Base-by-base conservation (phyloP, 2,797 vertebrate genomes). In the Danio kyathit region DNA sequence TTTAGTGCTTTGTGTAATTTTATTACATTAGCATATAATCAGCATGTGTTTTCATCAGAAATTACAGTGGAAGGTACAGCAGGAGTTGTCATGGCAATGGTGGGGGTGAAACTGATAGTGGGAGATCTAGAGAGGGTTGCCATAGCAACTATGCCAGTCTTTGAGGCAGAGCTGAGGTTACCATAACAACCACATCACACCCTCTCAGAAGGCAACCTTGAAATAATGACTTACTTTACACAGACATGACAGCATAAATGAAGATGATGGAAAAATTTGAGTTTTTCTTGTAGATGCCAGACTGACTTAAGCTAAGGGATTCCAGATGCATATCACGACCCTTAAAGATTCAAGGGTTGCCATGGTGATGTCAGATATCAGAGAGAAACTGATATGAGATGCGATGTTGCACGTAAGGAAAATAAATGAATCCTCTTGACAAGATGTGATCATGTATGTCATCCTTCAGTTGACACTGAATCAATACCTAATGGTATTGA, bases 161-260 rank as follows among this genome's bases (percentile, higher is more conserved):
- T 69, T 71, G 54, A 70, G 44, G 51, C 76, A 41, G 69, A 79
- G 21, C n/a, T 48, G 48, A 54, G 49, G 79, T 74, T 74, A 40
- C 79, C 71, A 48, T 74, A 66, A 48, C 78, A 83, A 86, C 85
- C 75, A 64, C 48, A 76, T 76, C 79, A 74, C 83, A 79, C 78
- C 78, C 78, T 54, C 76, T n/a, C 74, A 78, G 85, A 70, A 82
- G 77, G 80, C 77, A 80, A 44, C 59, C 57, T 74, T 38, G 17
- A 46, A 17, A 52, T 19, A 5, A 74, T 43, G 10, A 56, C 69
- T 60, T 69, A 66, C 57, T 64, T 29, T 61, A 60, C 40, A 65
- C 60, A 19, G 43, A 74, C 12, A 61, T 41, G 51, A 5, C 38
- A 71, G 8, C 43, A 29, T 57, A 13, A 17, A 10, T 59, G 21